Evolutionary conservation across 2,888 invertebrate species (phyloP).

Genomic region (Apotomis betuletana): DNA sequence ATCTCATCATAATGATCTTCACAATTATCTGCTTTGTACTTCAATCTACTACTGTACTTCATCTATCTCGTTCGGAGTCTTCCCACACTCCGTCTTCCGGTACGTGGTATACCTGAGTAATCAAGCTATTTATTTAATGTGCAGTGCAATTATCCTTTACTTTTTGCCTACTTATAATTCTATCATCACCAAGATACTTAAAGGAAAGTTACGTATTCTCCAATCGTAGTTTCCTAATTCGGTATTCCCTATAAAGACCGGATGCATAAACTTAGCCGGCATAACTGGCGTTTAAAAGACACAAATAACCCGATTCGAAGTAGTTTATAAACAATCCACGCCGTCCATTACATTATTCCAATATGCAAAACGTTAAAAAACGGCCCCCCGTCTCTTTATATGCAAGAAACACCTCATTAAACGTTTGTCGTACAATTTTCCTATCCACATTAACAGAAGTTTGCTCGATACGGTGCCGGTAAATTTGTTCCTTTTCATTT

Average conservation of each 20-base stretch:
- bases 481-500: slow-evolving; percentile 8
- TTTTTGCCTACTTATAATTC: too few species aligned
- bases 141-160: too few species aligned
- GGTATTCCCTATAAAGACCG: slow-evolving; percentile 62
- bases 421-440: slow-evolving; percentile 65
- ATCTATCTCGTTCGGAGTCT: too few species aligned
- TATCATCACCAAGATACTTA: too few species aligned
- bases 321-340: slow-evolving; percentile 65
- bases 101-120: too few species aligned
- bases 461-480: slow-evolving; percentile 21
- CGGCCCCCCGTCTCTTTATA: slow-evolving; percentile 56
- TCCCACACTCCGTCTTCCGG: too few species aligned
- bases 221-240: slow-evolving; percentile 51
- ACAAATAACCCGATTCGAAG: slow-evolving; percentile 65
- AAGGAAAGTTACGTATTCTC: neutral
- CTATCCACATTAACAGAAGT: slow-evolving; percentile 45
- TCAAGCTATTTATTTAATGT: too few species aligned
- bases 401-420: slow-evolving; percentile 71
- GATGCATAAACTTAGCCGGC: slow-evolving; percentile 61
- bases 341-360: slow-evolving; percentile 55
- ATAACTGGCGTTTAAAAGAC: slow-evolving; percentile 59
- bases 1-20: too few species aligned
- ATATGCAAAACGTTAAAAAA: slow-evolving; percentile 56
- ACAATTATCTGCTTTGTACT: too few species aligned
- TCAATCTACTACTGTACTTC: too few species aligned